A percentile compares a stretch with the other conserved stretches of the same genome.
These are phyloP conservation scores for Listronotus oregonensis DNA, from an alignment of 1,140 invertebrate species.

Conservation along the genomic window DNA sequence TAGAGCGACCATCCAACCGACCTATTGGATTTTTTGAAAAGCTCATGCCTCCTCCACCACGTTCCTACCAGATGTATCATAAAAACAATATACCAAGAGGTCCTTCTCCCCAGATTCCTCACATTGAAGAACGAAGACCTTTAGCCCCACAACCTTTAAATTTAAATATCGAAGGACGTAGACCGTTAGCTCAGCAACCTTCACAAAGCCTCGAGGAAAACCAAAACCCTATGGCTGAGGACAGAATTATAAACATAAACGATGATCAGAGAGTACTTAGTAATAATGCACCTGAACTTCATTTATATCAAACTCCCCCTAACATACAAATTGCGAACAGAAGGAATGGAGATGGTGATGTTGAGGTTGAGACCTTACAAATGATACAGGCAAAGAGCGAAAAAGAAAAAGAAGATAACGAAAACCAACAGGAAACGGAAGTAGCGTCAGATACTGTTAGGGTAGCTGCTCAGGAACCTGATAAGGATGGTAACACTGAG, in stretches of 20 bases:
- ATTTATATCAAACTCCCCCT: constrained; percentile 50
- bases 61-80: constrained; percentile 32
- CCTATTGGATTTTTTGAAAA: constrained; percentile 55
- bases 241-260: constrained; percentile 44
- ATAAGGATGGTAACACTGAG: constrained; percentile 44
- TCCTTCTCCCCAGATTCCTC: constrained; percentile 13
- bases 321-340: constrained; percentile 46
- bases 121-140: constrained; percentile 1
- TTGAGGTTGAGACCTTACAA: constrained; percentile 65
- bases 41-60: constrained; percentile 58
- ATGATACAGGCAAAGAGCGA: constrained; percentile 64
- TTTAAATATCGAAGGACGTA: constrained; percentile 27
- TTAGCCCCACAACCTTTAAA: constrained; percentile 2
- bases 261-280: constrained; percentile 33
- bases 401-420: constrained; percentile 42
- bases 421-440: constrained; percentile 3
- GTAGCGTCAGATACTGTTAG: constrained; percentile 6
- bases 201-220: constrained; percentile 40
- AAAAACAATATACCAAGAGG: constrained; percentile 41
- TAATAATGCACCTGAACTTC: constrained; percentile 39
- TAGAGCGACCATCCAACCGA: constrained; percentile 53
- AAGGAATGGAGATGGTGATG: constrained; percentile 43
- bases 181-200: constrained; percentile 29
- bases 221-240: constrained; percentile 38
- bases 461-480: constrained; percentile 31